Evolutionary conservation across 1,140 invertebrate species (phyloP).

Genomic region (Cotesia glomerata): DNA sequence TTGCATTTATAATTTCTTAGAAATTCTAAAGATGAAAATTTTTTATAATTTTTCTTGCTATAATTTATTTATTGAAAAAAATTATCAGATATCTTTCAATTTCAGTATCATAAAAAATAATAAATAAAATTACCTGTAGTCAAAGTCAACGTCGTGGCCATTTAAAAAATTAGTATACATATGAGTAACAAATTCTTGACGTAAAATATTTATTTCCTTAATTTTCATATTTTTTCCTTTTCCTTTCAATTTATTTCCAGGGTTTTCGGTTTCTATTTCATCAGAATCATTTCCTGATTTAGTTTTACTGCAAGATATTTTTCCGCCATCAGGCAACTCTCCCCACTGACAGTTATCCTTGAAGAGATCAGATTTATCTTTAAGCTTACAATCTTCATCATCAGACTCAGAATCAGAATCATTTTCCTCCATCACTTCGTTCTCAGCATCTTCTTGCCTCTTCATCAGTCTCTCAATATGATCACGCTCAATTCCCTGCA

Average conservation of each 20-base stretch:
- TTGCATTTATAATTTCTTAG: too few species aligned
- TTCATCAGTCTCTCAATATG: constrained; percentile 69
- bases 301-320: too few species aligned
- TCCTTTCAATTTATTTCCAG: constrained; percentile 1
- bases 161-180: constrained; percentile 89
- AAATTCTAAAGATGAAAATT: not conserved
- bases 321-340: constrained; percentile 10
- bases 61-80: not conserved
- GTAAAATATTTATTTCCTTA: constrained; percentile 71
- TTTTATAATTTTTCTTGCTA: not conserved
- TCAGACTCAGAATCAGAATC: constrained; percentile 60
- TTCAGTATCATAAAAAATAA: not conserved
- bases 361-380: not conserved
- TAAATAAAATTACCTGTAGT: constrained; percentile 70
- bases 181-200: constrained; percentile 82
- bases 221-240: constrained; percentile 34
- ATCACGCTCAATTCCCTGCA: constrained; percentile 73
- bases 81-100: not conserved
- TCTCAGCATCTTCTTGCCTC: constrained; percentile 69
- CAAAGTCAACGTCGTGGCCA: constrained; percentile 83
- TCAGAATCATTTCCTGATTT: not conserved
- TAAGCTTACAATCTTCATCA: constrained; percentile 36
- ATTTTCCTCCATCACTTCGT: constrained; percentile 44
- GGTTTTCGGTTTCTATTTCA: constrained; percentile 9
- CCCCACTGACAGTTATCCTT: constrained; percentile 34